Conservation (phyloP, 1,140 invertebrate species). For the Drosophila bipectinata region DNA sequence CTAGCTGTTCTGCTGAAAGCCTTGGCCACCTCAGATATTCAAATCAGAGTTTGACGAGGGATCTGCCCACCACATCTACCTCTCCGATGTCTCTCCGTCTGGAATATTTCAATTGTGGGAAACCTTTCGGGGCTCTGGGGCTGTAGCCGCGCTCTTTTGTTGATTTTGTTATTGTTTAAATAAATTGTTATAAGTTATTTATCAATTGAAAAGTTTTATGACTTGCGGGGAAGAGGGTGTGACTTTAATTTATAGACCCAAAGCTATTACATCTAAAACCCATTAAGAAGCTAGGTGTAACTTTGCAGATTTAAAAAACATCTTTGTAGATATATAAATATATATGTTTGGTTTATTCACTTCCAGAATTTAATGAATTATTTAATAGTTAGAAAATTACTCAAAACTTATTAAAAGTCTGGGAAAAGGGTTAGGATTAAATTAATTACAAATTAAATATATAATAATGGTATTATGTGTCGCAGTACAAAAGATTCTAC, state of each 20-base stretch:
- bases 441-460: too few relatives aligned
- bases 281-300: too few relatives aligned
- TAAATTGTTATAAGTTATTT: constrained; percentile 46
- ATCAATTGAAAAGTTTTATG: background rate
- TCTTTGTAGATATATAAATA: too few relatives aligned
- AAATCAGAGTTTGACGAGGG: constrained; percentile 33
- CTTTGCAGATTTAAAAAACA: too few relatives aligned
- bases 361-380: constrained; percentile 1
- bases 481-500: too few relatives aligned
- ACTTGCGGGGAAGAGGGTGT: background rate
- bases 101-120: constrained; percentile 15
- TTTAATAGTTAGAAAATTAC: background rate
- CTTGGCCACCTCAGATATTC: constrained; percentile 1
- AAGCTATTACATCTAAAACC: too few relatives aligned
- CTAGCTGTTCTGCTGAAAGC: constrained; percentile 16
- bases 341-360: too few relatives aligned
- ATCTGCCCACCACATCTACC: constrained; percentile 22
- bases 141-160: constrained; percentile 49
- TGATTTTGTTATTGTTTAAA: constrained; percentile 59
- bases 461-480: too few relatives aligned
- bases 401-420: too few relatives aligned
- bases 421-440: too few relatives aligned
- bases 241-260: background rate
- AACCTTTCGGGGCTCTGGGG: constrained; percentile 9
- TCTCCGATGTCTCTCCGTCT: background rate